Base-by-base conservation (phyloP, 2,888 invertebrate genomes). In the Erebia palarica region DNA sequence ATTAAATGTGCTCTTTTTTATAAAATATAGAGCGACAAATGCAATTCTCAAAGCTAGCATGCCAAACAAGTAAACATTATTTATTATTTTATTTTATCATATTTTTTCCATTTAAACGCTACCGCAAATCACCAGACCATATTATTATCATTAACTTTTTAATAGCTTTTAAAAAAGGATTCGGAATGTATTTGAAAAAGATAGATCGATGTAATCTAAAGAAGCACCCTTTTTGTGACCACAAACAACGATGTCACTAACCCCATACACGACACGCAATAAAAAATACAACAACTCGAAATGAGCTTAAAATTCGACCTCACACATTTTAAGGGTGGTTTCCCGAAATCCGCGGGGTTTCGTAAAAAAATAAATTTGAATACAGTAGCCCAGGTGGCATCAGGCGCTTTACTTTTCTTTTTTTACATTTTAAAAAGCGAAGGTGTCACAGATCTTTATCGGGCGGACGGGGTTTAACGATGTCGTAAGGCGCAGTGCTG, bases 381-480 rank as follows among this genome's bases (percentile, higher is more conserved):
- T 92, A 92, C 92, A 91, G 92, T 91, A 92, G 92, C 88, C 85
- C 85, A 83, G 85, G 79, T 83, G 82, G 81, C 78, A 82, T 79
- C 78, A 82, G 81, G 82, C 82, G 82, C 78, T 85, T 83, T 84
- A 84, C 83, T 82, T 82, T 74, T 73, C n/a, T 66, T 75, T 79
- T 81, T 80, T 81, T 76, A 77, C 73, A 75, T 81, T 83, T 81
- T 80, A 70, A 71, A 79, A 79, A 82, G 78, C 78, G 73, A 82
- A 90, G 84, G 88, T 92, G 91, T 91, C 92, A 92, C 91, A 86
- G 92, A 92, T 92, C 88, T 88, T 89, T 92, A 92, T 92, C 92
- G 81, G 81, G 74, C 84, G 86, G 88, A 84, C 81, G 89, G 90
- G 90, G 88, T 88, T 92, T 91, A 90, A 91, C 89, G 89, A 90